Evolutionary conservation across 30 jellyfish, hydroid and myxozoan genomes (phyloP).

Genomic region (Hydra vulgaris): DNA sequence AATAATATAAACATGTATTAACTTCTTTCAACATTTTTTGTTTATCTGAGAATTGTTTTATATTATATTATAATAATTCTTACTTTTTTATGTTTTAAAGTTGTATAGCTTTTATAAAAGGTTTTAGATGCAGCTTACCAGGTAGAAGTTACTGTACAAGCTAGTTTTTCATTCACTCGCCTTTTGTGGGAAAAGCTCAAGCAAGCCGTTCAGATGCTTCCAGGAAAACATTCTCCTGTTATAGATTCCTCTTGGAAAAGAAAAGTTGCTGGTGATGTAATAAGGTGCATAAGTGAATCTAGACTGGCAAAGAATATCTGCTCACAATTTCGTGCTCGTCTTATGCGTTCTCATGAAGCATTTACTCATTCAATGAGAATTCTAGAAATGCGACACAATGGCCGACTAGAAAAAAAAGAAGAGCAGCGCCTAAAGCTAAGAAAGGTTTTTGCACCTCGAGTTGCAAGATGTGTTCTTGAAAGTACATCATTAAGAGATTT

Average conservation of each 20-base stretch:
- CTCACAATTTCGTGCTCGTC: slow-evolving; percentile 78
- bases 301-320: slow-evolving; percentile 89
- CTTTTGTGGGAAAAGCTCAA: slow-evolving; percentile 88
- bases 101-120: slow-evolving; percentile 3
- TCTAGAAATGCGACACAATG: slow-evolving; percentile 83
- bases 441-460: slow-evolving; percentile 94
- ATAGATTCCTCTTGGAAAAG: slow-evolving; percentile 90
- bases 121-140: slow-evolving; percentile 98
- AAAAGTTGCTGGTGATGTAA: slow-evolving; percentile 89
- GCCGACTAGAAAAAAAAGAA: slow-evolving; percentile 84
- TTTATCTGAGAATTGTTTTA: background rate
- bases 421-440: slow-evolving; percentile 89
- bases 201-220: slow-evolving; percentile 92
- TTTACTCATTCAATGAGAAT: slow-evolving; percentile 73
- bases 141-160: slow-evolving; percentile 97
- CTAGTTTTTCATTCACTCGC: slow-evolving; percentile 94
- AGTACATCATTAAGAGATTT: slow-evolving; percentile 94
- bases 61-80: background rate
- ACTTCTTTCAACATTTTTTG: background rate
- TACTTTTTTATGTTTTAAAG: no score
- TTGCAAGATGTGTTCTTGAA: slow-evolving; percentile 96
- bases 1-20: background rate
- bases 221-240: slow-evolving; percentile 91
- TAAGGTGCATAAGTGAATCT: slow-evolving; percentile 80
- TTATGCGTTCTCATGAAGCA: slow-evolving; percentile 91